These are phyloP conservation scores for Cebidichthys violaceus DNA, from an alignment of 2,113 vertebrate genomes.

Conservation along the genomic window DNA sequence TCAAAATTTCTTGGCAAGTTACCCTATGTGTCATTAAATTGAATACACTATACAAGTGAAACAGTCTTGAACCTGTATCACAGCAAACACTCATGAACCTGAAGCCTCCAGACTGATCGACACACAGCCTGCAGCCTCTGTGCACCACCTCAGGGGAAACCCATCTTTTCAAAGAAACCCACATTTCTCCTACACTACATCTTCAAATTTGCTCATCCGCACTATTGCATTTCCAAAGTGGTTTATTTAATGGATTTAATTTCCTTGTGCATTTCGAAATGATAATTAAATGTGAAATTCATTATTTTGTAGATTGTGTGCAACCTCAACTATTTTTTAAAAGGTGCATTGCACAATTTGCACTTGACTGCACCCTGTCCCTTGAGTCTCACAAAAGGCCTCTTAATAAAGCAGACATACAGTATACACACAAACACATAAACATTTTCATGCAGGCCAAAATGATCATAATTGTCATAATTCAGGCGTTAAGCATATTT, in stretches of 20 bases:
- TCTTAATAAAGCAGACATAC: not conserved
- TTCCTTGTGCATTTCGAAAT: slow-evolving; percentile 34
- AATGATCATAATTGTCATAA: not conserved
- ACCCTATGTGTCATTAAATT: not conserved
- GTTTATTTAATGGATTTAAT: slow-evolving; percentile 48
- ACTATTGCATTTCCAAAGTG: slow-evolving; percentile 33
- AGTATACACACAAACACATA: not conserved
- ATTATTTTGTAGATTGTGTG: slow-evolving; percentile 20
- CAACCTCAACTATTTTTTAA: slow-evolving; percentile 20
- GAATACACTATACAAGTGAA: not conserved
- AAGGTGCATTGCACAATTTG: slow-evolving; percentile 4
- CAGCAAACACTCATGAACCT: not conserved
- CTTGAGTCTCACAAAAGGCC: not conserved
- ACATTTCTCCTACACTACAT: slow-evolving; percentile 22
- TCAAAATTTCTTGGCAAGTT: slow-evolving; percentile 1
- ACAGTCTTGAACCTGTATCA: not conserved
- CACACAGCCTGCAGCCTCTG: slow-evolving; percentile 29
- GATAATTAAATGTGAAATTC: slow-evolving; percentile 39
- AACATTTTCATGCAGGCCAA: not conserved
- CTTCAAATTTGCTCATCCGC: slow-evolving; percentile 37
- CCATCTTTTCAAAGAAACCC: slow-evolving; percentile 27
- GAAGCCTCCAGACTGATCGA: slow-evolving; percentile 17
- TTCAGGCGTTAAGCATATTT: not conserved
- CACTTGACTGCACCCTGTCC: slow-evolving; percentile 19
- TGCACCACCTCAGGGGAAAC: slow-evolving; percentile 41